phyloP scores from a whole-genome alignment of 2,113 vertebrate species.

The Helogale parvula region DNA sequence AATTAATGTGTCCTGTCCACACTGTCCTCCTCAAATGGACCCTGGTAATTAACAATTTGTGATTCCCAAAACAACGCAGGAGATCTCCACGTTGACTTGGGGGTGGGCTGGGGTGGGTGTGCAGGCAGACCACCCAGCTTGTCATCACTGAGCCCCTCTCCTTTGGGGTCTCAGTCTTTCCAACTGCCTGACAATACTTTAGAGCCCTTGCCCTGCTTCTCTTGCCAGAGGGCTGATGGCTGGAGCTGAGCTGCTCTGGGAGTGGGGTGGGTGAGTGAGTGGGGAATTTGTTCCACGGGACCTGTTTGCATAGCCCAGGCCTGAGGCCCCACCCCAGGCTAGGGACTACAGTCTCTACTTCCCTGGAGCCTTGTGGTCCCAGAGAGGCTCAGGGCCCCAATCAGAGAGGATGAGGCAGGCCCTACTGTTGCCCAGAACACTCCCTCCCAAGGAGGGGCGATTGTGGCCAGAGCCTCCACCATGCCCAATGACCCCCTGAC shows the following conservation, averaged over 20 bases:
- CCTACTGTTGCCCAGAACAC: neutral
- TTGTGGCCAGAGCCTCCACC: neutral
- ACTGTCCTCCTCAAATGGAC: neutral
- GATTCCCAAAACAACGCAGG: neutral
- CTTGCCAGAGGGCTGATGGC: neutral
- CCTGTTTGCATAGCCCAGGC: neutral
- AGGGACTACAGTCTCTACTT: too few species aligned
- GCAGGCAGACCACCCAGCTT: neutral
- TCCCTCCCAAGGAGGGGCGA: neutral
- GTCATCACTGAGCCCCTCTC: rapidly evolving
- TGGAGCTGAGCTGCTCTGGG: neutral
- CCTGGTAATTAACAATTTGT: neutral
- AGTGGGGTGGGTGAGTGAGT: too few species aligned
- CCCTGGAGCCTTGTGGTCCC: neutral
- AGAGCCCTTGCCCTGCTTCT: neutral
- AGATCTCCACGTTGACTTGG: neutral
- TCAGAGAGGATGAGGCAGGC: neutral
- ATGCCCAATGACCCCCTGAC: neutral
- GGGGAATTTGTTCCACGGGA: neutral
- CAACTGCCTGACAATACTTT: rapidly evolving
- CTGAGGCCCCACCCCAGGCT: neutral
- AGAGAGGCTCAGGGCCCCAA: neutral
- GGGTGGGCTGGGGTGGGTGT: neutral
- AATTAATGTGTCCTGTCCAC: rapidly evolving
- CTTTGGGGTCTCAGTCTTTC: neutral